Base-by-base conservation (phyloP, 1,140 invertebrate genomes). In the Chrysoperla carnea region DNA sequence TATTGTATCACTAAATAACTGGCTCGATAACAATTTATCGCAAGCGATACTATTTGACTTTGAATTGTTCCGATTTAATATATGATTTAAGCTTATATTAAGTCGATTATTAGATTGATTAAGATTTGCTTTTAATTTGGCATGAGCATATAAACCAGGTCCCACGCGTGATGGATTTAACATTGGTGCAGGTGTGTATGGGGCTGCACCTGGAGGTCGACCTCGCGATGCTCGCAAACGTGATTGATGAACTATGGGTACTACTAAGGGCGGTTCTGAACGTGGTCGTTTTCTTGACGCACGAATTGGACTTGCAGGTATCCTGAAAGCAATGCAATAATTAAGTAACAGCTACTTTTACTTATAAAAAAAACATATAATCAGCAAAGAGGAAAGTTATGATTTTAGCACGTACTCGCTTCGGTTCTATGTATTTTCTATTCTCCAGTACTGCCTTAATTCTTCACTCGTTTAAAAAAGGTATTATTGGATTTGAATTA, bases 101-200 rank as follows among this genome's bases (percentile, higher is more conserved):
- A 23, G 17, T 23, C 17, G 17, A 23, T 5, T 23, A 23, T 23
- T 23, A 23, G 17, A 35, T 28, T 40, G 35, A 38, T 9, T 39
- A 29, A 39, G 27, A 43, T 53, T 58, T 56, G 63, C 62, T 41
- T 35, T 47, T 40, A 54, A 53, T 37, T 50, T 51, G 9, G 63
- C 54, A 50, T 70, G 69, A 48, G 78, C 78, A 54, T 91, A 92
- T 0, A 95, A 62, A 1, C 92, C 91, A 1, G 81, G 74, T 6
- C 87, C 88, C 51, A 77, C 76, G 49, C 92, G 70, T 37, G 84
- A 80, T 0, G 92, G 92, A 56, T 86, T 86, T 9, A 96, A 62
- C 51, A 95, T 90, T 0, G 92, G 92, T 28, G 87, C 83, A 2
- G 92, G 90, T 1, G 90, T 96, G 55, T 90, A 93, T 38, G 76